Conservation (phyloP, 2,113 vertebrate genomes). For the Hirundichthys speculiger region DNA sequence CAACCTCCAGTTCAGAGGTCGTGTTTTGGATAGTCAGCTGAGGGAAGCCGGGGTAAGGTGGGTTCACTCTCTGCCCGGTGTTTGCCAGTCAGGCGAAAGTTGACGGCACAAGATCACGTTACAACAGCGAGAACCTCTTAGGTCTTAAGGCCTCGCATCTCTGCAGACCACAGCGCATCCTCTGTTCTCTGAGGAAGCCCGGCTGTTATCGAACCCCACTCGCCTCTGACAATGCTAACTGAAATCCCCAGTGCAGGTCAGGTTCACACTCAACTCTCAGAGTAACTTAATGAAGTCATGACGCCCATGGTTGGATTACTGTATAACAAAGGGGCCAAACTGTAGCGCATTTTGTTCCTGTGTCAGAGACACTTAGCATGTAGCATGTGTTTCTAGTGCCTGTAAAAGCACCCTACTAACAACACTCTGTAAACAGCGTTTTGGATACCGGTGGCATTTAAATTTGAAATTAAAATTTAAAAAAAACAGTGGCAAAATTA, state of each 20-base stretch:
- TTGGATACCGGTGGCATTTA: too few species aligned
- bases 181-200: constrained; percentile 66
- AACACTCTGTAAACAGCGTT: too few species aligned
- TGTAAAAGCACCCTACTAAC: too few species aligned
- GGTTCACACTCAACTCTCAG: constrained; percentile 53
- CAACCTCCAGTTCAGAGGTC: constrained; percentile 53
- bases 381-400: too few species aligned
- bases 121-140: constrained; percentile 44
- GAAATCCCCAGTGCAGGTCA: constrained; percentile 60
- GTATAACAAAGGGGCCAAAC: constrained; percentile 6
- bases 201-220: constrained; percentile 64
- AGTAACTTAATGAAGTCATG: constrained; percentile 45
- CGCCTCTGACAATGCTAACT: constrained; percentile 58
- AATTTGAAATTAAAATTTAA: too few species aligned
- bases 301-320: constrained; percentile 27
- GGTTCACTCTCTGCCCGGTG: constrained; percentile 44
- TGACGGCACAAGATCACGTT: constrained; percentile 57
- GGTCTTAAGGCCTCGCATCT: constrained; percentile 44
- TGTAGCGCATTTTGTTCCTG: too few species aligned
- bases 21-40: constrained; percentile 58
- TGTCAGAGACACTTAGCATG: too few species aligned
- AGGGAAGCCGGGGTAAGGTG: constrained; percentile 49
- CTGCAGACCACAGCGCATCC: constrained; percentile 66
- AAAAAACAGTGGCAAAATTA: too few species aligned
- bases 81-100: constrained; percentile 57